Evolutionary conservation across 2,888 invertebrate species (phyloP).

Genomic region (Punctoribates punctum): DNA sequence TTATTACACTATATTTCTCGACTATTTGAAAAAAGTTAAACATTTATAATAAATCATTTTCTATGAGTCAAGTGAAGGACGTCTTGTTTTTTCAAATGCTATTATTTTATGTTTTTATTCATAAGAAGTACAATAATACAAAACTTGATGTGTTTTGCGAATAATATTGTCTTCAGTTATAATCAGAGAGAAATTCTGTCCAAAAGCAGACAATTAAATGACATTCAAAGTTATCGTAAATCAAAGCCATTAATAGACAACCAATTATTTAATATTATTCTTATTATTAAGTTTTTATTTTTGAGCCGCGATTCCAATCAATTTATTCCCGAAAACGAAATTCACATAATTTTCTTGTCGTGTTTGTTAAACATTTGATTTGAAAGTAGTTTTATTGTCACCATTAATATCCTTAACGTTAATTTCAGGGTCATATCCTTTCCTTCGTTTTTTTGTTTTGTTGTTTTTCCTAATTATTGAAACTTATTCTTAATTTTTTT

Average conservation of each 20-base stretch:
- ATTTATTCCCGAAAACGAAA: neutral
- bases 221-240: constrained; percentile 3
- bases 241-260: neutral
- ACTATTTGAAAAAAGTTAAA: neutral
- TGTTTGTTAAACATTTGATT: neutral
- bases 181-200: neutral
- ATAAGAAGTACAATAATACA: neutral
- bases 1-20: neutral
- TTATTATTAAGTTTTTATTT: neutral
- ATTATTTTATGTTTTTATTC: neutral
- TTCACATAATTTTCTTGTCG: neutral
- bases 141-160: neutral
- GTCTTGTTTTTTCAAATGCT: neutral
- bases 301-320: neutral
- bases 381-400: constrained; percentile 8
- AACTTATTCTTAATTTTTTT: neutral
- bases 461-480: neutral
- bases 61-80: neutral
- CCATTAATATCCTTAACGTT: constrained; percentile 6
- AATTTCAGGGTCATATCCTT: neutral
- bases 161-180: neutral
- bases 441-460: neutral
- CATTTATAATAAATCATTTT: constrained; percentile 31
- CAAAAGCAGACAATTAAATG: neutral
- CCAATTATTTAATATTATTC: neutral